Percentiles rank a stretch among this genome's conserved stretches.
These are phyloP conservation scores for Heliothis subflexa DNA, from an alignment of 1,140 invertebrate species.

Conservation along the genomic window DNA sequence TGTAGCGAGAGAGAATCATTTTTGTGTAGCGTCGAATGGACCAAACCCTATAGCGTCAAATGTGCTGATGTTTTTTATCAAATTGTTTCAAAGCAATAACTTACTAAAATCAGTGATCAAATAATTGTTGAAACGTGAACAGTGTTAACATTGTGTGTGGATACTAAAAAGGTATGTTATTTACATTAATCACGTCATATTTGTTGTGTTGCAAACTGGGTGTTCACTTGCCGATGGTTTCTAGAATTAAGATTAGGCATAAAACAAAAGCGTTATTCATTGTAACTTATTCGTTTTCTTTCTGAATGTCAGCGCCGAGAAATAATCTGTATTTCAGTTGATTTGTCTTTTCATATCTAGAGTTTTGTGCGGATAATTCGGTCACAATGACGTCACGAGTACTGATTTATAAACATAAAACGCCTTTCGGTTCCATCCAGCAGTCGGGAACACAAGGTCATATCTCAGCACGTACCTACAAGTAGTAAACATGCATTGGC, in stretches of 20 bases:
- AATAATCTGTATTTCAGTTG: slow-evolving; percentile 32
- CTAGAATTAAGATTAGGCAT: slow-evolving; percentile 15
- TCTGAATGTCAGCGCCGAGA: slow-evolving; percentile 17
- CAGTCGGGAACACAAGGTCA: slow-evolving; percentile 77
- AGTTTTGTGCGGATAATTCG: slow-evolving; percentile 69
- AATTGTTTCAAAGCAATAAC: slow-evolving; percentile 45
- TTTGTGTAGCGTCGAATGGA: slow-evolving; percentile 73
- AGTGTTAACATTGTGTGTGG: slow-evolving; percentile 62
- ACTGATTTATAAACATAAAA: slow-evolving; percentile 83
- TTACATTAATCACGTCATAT: slow-evolving; percentile 77
- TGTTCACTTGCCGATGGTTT: slow-evolving; percentile 60
- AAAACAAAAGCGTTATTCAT: not conserved
- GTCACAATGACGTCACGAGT: slow-evolving; percentile 81
- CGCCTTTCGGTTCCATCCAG: slow-evolving; percentile 76
- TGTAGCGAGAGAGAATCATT: slow-evolving; percentile 79
- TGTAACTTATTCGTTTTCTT: slow-evolving; percentile 4
- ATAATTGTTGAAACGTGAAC: slow-evolving; percentile 55
- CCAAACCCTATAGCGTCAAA: slow-evolving; percentile 68
- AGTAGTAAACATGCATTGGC: slow-evolving; percentile 76
- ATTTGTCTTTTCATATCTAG: slow-evolving; percentile 55
- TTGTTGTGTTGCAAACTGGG: slow-evolving; percentile 74
- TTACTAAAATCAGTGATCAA: slow-evolving; percentile 53
- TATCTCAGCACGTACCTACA: slow-evolving; percentile 64
- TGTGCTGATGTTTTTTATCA: slow-evolving; percentile 68
- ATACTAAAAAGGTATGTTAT: slow-evolving; percentile 75